Conservation (phyloP, 2,113 vertebrate genomes). For the Mesembrinibis cayennensis region DNA sequence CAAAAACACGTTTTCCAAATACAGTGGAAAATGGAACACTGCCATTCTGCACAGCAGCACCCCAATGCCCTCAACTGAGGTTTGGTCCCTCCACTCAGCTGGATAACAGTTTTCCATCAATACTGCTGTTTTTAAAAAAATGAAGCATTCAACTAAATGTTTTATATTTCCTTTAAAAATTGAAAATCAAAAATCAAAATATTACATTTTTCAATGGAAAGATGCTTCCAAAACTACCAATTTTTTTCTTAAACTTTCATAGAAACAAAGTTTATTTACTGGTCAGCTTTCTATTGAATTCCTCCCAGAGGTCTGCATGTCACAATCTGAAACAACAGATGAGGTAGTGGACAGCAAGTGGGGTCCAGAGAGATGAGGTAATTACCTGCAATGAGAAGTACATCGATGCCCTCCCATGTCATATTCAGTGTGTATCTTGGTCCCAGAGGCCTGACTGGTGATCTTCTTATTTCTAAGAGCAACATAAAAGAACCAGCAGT, state of each 20-base stretch:
- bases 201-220: background rate
- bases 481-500: background rate
- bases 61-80: background rate
- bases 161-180: background rate
- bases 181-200: background rate
- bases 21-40: background rate
- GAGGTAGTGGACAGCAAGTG: background rate
- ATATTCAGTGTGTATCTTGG: background rate
- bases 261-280: background rate
- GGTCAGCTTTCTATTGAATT: background rate
- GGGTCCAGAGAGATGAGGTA: background rate
- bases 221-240: background rate
- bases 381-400: background rate
- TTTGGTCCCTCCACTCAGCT: background rate
- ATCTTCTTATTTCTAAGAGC: background rate
- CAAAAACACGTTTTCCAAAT: background rate
- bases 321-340: background rate
- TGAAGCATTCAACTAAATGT: background rate
- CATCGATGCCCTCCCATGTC: background rate
- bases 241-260: background rate
- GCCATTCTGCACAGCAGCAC: background rate
- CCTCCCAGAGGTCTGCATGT: background rate
- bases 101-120: background rate
- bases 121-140: background rate
- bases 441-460: background rate